A percentile compares a stretch with the other conserved stretches of the same genome.
Conservation (phyloP, 2,888 invertebrate genomes). For the Phytoseiulus persimilis region DNA sequence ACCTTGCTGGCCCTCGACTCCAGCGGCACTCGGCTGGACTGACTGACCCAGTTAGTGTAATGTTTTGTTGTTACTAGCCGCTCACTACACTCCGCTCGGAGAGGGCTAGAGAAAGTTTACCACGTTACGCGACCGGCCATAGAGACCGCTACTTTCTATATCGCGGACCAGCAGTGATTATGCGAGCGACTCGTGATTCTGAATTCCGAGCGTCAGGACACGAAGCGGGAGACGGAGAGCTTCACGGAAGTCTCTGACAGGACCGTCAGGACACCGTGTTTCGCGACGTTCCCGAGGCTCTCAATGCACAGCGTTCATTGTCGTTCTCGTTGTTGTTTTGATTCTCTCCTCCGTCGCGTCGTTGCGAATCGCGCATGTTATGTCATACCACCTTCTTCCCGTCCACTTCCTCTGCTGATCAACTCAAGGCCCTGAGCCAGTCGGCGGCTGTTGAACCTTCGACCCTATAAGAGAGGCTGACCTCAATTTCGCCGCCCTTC, state of each 20-base stretch:
- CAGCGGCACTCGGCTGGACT: not conserved
- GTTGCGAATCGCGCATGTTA: not conserved
- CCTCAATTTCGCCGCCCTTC: not conserved
- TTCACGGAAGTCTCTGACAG: not conserved
- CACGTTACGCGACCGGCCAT: not conserved
- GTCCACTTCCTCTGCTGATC: not conserved
- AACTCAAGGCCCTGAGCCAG: not conserved
- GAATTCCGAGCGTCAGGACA: not conserved
- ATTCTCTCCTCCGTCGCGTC: not conserved
- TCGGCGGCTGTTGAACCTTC: not conserved
- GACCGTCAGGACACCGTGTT: too few species aligned
- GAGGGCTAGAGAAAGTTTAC: not conserved
- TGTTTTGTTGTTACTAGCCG: constrained; percentile 5
- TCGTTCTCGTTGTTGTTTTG: not conserved
- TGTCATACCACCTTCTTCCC: not conserved
- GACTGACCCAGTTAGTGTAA: constrained; percentile 5
- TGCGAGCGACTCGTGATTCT: not conserved
- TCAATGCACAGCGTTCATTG: not conserved
- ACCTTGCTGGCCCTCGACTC: not conserved
- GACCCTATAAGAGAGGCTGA: not conserved
- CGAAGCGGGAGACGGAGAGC: not conserved
- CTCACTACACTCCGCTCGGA: not conserved
- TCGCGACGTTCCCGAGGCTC: too few species aligned
- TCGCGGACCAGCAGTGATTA: not conserved
- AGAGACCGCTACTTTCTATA: not conserved